Conservation (phyloP, 2,113 vertebrate genomes). For the Pontoporia blainvillei region DNA sequence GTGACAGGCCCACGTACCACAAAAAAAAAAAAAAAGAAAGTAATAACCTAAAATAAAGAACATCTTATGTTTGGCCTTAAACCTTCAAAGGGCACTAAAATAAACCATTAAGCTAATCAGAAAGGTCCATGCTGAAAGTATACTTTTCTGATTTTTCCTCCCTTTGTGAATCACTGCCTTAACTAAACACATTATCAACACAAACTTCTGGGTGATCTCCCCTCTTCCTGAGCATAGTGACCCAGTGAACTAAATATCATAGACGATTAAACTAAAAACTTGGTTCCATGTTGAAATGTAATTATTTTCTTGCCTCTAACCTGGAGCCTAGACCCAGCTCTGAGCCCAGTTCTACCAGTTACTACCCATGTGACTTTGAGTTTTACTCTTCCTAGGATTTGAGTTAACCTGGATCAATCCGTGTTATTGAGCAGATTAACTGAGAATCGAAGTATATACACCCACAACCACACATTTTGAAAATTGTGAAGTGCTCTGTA, state of each 20-base stretch:
- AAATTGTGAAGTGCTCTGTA: not conserved
- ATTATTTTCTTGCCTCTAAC: not conserved
- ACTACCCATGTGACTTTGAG: not conserved
- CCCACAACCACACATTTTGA: not conserved
- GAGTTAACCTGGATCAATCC: not conserved
- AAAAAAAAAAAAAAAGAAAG: not conserved
- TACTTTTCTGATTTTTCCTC: not conserved
- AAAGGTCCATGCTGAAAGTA: not conserved
- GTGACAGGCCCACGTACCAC: accelerated
- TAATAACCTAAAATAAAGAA: not conserved
- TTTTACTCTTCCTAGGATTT: not conserved
- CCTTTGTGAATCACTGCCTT: not conserved
- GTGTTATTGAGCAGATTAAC: not conserved
- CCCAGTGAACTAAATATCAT: not conserved
- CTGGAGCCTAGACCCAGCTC: not conserved
- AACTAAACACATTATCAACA: not conserved
- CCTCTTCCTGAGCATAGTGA: not conserved
- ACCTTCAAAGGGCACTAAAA: not conserved
- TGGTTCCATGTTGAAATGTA: not conserved
- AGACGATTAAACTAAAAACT: not conserved
- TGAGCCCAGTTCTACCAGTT: not conserved
- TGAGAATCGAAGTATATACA: not conserved
- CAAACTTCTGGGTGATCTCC: too few relatives aligned
- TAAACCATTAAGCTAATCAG: not conserved
- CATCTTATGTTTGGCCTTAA: not conserved